These are phyloP conservation scores for Artemia franciscana DNA, from an alignment of 1,140 invertebrate genomes.

Conservation along the genomic window DNA sequence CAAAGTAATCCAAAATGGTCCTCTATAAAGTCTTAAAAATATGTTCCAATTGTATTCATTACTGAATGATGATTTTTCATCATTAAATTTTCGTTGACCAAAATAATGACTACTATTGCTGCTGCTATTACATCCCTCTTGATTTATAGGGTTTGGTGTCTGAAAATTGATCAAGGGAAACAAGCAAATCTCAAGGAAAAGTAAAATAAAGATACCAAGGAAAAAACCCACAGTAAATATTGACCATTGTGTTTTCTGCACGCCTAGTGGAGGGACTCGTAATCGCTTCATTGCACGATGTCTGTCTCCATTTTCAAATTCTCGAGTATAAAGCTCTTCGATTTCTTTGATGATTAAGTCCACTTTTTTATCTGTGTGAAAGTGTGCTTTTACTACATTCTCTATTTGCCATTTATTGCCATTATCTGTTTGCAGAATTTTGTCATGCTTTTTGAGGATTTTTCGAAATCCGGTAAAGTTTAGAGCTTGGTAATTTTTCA, in stretches of 20 bases:
- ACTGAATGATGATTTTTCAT: too few species aligned
- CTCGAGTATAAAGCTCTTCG: conserved; percentile 68
- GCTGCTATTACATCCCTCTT: too few species aligned
- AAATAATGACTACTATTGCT: too few species aligned
- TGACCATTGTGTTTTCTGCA: conserved; percentile 88
- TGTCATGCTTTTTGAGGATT: conserved; percentile 99
- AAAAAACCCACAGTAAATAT: conserved; percentile 90
- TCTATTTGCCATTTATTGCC: conserved; percentile 71
- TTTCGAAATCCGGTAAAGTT: conserved; percentile 99
- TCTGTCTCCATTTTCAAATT: conserved; percentile 86
- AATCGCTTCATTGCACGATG: conserved; percentile 91
- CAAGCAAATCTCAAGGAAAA: conserved; percentile 60
- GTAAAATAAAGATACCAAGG: conserved; percentile 71
- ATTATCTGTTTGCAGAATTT: conserved; percentile 50
- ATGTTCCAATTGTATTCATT: conserved; percentile 42
- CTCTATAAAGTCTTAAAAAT: conserved; percentile 66
- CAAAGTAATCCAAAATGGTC: conserved; percentile 71
- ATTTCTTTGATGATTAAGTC: conserved; percentile 87
- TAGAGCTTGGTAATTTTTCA: conserved; percentile 55
- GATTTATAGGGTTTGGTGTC: too few species aligned
- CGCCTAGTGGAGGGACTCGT: conserved; percentile 79
- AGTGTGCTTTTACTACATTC: conserved; percentile 78
- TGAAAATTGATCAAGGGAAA: too few species aligned
- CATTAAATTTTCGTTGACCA: too few species aligned
- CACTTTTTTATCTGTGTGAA: conserved; percentile 92